A percentile compares a stretch with the other conserved stretches of the same genome.
These are phyloP conservation scores for Reinhardtius hippoglossoides DNA, from an alignment of 2,113 vertebrate species.

Conservation along the genomic window DNA sequence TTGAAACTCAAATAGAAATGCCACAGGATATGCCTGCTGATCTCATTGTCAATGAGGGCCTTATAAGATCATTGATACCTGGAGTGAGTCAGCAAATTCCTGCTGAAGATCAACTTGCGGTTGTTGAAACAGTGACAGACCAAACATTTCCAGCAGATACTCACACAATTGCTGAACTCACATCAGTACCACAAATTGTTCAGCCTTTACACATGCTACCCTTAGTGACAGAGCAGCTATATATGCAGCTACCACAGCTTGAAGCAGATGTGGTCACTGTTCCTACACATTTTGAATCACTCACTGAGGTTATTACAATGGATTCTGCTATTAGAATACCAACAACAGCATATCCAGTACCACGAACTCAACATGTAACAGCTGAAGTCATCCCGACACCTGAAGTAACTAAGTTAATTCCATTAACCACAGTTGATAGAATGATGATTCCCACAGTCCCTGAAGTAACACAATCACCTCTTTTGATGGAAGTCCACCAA, in stretches of 20 bases:
- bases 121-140: slow-evolving; percentile 27
- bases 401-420: slow-evolving; percentile 7
- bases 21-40: slow-evolving; percentile 24
- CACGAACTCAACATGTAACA: slow-evolving; percentile 19
- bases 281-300: slow-evolving; percentile 32
- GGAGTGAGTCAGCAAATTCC: slow-evolving; percentile 28
- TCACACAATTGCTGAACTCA: slow-evolving; percentile 3
- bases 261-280: slow-evolving; percentile 12
- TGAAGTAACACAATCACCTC: slow-evolving; percentile 24
- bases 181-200: slow-evolving; percentile 30
- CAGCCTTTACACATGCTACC: slow-evolving; percentile 21
- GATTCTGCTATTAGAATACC: slow-evolving; percentile 45
- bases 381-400: slow-evolving; percentile 28
- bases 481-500: slow-evolving; percentile 42
- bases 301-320: slow-evolving; percentile 41
- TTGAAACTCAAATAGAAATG: slow-evolving; percentile 43
- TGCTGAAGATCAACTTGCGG: slow-evolving; percentile 23
- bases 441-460: slow-evolving; percentile 27
- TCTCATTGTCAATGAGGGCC: slow-evolving; percentile 23
- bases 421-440: slow-evolving; percentile 6
- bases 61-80: slow-evolving; percentile 28
- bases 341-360: slow-evolving; percentile 24
- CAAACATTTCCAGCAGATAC: slow-evolving; percentile 18
- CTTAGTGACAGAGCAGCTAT: slow-evolving; percentile 16
- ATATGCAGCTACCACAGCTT: slow-evolving; percentile 27